Evolutionary conservation across 2,888 invertebrate genomes (phyloP), one percentile per base, ranked within the genome.

Genomic region (Mamestra brassicae): DNA sequence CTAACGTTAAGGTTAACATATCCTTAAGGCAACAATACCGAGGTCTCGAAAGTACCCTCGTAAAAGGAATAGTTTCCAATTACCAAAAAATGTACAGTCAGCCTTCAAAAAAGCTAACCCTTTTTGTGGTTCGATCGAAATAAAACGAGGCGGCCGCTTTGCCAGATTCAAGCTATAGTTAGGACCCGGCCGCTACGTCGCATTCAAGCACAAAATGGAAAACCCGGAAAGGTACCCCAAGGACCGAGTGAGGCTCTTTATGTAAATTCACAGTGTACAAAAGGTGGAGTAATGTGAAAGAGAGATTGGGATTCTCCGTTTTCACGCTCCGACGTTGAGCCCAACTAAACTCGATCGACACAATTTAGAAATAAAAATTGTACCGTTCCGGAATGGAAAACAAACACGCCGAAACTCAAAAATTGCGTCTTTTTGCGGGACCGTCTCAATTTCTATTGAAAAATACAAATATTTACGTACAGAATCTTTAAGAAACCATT

Each of bases 191-290:
- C 90, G 89, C 87, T 87, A 87, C 89, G 90, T 93, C 92, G 92
- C 93, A 93, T 95, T 95, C 92, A 92, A 92, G 93, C 94, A 93
- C 93, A 94, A 95, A 95, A 95, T 95, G 92, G 94, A 91, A 94
- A 94, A 93, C 90, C 94, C 93, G 92, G 93, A 93, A 95, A 95
- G 91, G 94, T 94, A 93, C 95, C 96, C 95, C 83, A 90, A 95
- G 96, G 96, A 95, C 93, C 91, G 89, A 89, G 89, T 85, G 87
- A 88, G 92, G 90, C 93, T 95, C 94, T 95, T 96, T 96, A 96
- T 95, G 96, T 93, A 95, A 95, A 96, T 95, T 92, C 90, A 87
- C 87, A 91, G 91, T 90, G 91, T 92, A 94, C 93, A 95, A 95
- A 95, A 95, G 94, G 93, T 94, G 88, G 91, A 90, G 93, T 92